A percentile compares a stretch with the other conserved stretches of the same genome.
Conservation (phyloP, 1,140 invertebrate species). For the Ctenoplectra terminalis region DNA sequence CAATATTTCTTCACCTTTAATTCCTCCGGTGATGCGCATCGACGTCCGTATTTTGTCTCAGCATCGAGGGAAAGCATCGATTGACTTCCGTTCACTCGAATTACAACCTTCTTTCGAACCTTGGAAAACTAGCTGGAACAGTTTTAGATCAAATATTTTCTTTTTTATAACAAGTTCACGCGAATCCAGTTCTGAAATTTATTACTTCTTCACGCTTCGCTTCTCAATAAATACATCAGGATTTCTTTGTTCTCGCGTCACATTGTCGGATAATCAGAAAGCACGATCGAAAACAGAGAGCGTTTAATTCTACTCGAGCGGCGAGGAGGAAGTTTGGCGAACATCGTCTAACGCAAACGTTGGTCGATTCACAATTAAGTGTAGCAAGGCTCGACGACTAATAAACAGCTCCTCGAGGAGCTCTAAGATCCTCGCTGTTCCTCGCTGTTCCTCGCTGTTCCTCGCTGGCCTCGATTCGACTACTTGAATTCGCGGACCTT, state of each 20-base stretch:
- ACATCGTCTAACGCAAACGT: not conserved
- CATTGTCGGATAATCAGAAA: not conserved
- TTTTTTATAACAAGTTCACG: not conserved
- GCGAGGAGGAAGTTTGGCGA: not conserved
- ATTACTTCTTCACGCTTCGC: not conserved
- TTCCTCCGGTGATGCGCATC: not conserved
- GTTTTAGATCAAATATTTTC: not conserved
- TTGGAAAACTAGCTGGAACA: too few species aligned
- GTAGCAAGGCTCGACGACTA: not conserved
- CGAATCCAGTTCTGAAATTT: not conserved
- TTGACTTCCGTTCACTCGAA: not conserved
- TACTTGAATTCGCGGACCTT: not conserved
- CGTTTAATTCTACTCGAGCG: not conserved
- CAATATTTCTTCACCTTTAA: constrained; percentile 5
- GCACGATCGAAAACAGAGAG: not conserved
- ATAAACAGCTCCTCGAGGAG: constrained; percentile 5
- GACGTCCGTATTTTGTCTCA: not conserved
- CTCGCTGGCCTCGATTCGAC: not conserved
- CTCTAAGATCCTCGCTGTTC: not conserved
- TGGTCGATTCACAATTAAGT: constrained; percentile 1
- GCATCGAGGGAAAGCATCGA: not conserved
- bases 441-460: too few species aligned
- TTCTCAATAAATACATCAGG: not conserved
- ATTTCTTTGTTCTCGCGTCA: not conserved
- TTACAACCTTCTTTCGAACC: not conserved